Evolutionary conservation across 2,797 vertebrate genomes (phyloP).

Genomic region (Sciurus vulgaris): DNA sequence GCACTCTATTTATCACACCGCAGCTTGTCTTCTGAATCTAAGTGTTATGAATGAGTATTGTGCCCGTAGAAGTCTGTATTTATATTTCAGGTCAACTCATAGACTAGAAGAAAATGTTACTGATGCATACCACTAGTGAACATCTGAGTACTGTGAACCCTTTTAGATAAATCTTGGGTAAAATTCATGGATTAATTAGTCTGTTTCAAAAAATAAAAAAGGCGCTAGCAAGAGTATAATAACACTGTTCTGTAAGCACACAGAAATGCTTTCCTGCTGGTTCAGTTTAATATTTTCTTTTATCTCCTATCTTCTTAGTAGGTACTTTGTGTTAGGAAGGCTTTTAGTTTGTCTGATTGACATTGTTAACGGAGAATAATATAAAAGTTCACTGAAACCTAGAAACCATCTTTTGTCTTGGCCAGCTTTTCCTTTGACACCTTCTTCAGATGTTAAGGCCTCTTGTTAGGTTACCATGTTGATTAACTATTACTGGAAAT

Average conservation of each 20-base stretch:
- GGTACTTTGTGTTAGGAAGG: background rate
- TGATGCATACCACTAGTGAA: background rate
- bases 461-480: constrained; percentile 38
- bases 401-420: background rate
- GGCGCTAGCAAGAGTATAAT: background rate
- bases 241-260: background rate
- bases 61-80: background rate
- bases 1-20: background rate
- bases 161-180: constrained; percentile 26
- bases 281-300: constrained; percentile 19
- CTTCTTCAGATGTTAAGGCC: background rate
- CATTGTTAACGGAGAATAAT: background rate
- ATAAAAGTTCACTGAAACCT: background rate
- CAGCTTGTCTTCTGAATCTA: background rate
- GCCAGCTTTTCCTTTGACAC: background rate
- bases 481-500: background rate
- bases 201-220: background rate
- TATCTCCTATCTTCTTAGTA: background rate
- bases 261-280: constrained; percentile 29
- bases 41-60: background rate
- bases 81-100: constrained; percentile 4
- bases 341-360: constrained; percentile 14
- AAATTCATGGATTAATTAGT: background rate
- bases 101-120: background rate
- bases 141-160: background rate